Evolutionary conservation across 2,797 vertebrate species (phyloP).

Genomic region (Rachycentron canadum): DNA sequence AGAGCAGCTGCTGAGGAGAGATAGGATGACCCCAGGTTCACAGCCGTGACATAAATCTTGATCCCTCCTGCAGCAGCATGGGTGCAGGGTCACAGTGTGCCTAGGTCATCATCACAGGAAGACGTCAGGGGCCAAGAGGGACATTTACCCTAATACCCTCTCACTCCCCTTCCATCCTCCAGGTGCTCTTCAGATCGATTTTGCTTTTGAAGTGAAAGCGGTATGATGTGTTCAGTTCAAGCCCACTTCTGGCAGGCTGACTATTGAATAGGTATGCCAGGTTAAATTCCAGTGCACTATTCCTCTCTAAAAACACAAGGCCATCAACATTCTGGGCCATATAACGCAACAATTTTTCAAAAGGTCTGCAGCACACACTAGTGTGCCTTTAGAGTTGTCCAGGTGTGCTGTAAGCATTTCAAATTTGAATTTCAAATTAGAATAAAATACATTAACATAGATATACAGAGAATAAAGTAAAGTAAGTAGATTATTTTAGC

Average conservation of each 20-base stretch:
- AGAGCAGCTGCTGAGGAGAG: constrained; percentile 70
- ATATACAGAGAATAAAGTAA: constrained; percentile 2
- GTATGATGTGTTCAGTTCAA: constrained; percentile 58
- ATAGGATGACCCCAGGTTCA: constrained; percentile 63
- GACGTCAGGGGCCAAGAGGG: constrained; percentile 67
- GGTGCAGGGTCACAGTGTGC: constrained; percentile 52
- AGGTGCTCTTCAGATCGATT: constrained; percentile 66
- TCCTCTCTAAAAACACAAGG: neutral
- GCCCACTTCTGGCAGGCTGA: constrained; percentile 31
- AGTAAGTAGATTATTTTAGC: neutral
- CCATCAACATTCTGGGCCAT: neutral
- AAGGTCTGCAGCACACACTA: neutral
- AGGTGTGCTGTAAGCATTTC: neutral
- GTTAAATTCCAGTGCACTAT: constrained; percentile 27
- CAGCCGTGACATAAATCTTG: constrained; percentile 55
- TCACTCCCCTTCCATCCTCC: constrained; percentile 35
- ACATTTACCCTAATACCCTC: constrained; percentile 71
- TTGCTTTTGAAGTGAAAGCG: constrained; percentile 59
- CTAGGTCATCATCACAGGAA: constrained; percentile 73
- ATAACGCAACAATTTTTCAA: constrained; percentile 9
- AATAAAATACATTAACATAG: neutral
- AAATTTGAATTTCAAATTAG: constrained; percentile 8
- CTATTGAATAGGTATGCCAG: constrained; percentile 16
- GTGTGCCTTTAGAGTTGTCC: neutral
- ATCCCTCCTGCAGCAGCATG: constrained; percentile 51